Evolutionary conservation across 2,797 vertebrate species (phyloP).

Genomic region (Paramormyrops hopkinsi): DNA sequence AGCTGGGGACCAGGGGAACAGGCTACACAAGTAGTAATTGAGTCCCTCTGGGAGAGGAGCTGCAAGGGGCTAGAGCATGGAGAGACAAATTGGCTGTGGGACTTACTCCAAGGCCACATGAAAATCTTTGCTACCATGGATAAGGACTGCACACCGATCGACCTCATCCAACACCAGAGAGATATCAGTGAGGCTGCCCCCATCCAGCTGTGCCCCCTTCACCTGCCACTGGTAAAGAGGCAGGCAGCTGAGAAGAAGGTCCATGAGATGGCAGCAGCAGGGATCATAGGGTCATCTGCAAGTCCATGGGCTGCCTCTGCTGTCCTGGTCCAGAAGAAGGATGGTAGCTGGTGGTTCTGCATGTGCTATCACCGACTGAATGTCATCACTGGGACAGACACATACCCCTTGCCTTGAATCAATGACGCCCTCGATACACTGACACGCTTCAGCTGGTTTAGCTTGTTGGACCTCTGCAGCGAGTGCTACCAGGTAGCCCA

Average conservation of each 20-base stretch:
- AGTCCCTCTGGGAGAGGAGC: not conserved
- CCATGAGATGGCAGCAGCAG: not conserved
- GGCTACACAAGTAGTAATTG: not conserved
- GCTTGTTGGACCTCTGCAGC: not conserved
- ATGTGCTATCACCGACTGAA: not conserved
- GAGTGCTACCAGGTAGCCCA: not conserved
- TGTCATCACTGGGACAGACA: not conserved
- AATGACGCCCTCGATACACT: not conserved
- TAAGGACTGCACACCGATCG: not conserved
- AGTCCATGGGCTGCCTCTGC: slow-evolving; percentile 2
- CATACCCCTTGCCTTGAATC: not conserved
- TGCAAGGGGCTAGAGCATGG: not conserved
- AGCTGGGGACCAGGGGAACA: not conserved
- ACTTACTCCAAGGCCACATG: not conserved
- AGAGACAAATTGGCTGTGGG: not conserved
- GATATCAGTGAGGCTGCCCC: not conserved
- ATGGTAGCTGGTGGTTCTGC: not conserved
- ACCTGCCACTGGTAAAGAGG: not conserved
- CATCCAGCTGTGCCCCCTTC: not conserved
- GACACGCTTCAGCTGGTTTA: not conserved
- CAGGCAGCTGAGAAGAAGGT: not conserved
- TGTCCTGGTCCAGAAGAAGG: slow-evolving; percentile 15
- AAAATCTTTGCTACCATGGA: not conserved
- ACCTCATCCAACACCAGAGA: not conserved
- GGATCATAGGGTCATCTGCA: not conserved